Evolutionary conservation across 2,888 invertebrate genomes (phyloP).

Genomic region (Orchestes rusci): DNA sequence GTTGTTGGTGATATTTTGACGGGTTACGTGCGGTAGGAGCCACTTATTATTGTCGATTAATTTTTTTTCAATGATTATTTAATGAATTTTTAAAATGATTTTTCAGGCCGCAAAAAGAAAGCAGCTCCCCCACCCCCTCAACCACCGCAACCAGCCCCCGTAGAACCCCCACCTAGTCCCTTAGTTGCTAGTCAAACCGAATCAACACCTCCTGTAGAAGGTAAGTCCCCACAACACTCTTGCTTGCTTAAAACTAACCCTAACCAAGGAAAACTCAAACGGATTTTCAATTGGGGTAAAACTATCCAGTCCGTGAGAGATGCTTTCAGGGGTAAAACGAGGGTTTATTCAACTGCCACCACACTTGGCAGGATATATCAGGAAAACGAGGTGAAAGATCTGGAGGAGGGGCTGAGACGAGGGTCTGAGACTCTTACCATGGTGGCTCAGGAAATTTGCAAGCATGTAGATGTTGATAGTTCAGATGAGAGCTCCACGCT

Average conservation of each 20-base stretch:
- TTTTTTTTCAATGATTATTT: too few species aligned
- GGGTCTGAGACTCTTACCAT: slow-evolving; percentile 12
- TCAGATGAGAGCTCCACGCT: not conserved
- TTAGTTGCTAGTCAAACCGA: slow-evolving; percentile 42
- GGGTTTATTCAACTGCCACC: slow-evolving; percentile 14
- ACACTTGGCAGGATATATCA: slow-evolving; percentile 30
- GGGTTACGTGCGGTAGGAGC: too few species aligned
- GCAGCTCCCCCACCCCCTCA: slow-evolving; percentile 47
- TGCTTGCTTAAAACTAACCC: not conserved
- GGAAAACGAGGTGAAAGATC: slow-evolving; percentile 15
- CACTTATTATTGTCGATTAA: too few species aligned
- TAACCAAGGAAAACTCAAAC: not conserved
- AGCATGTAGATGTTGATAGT: not conserved
- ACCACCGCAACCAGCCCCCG: slow-evolving; percentile 32
- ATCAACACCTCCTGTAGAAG: too few species aligned
- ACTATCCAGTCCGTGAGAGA: slow-evolving; percentile 8
- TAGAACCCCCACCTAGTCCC: slow-evolving; percentile 40
- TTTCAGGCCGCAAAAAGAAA: slow-evolving; percentile 52
- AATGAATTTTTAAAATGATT: slow-evolving; percentile 17
- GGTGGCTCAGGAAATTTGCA: slow-evolving; percentile 9
- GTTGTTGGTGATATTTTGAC: too few species aligned
- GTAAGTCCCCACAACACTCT: slow-evolving; percentile 14
- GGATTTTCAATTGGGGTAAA: not conserved
- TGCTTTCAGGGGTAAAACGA: slow-evolving; percentile 12
- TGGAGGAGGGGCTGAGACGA: slow-evolving; percentile 7